Base-by-base conservation (phyloP, 1,140 invertebrate genomes). In the Platorchestia sp. region DNA sequence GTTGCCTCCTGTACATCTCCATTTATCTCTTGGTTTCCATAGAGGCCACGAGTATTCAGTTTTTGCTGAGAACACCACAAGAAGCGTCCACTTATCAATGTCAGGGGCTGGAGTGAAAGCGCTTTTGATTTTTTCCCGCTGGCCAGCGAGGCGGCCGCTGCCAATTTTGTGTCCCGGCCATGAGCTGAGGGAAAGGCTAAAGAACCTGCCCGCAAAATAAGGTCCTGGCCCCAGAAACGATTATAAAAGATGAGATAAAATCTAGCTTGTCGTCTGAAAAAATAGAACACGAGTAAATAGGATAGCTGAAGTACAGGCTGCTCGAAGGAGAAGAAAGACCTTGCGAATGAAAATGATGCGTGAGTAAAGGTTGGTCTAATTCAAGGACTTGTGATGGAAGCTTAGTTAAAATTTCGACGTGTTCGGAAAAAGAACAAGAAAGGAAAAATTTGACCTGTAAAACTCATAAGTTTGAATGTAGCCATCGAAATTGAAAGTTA, bases 1-100 rank as follows among this genome's bases (percentile, higher is more conserved):
- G 91, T 93, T 93, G 44, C 91, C 91, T 93, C 91, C 91, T 44
- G 43, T 45, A 47, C 91, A 93, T 93, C 91, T 43, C 91, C 91
- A 93, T 93, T 93, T 93, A 93, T 93, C 91, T 45, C 45, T 93
- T 45, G 43, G 43, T 93, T 93, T 93, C 91, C 43, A 47, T 93
- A 93, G 91, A 93, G 91, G 45, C 36, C 5, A 93, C 16, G 44
- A 93, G 44, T 75, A 75, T 75, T 42, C 91, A 45, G 45, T 93
- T 93, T 93, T 93, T 93, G 43, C 91, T 45, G 14, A 45, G 91
- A 47, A 10, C 36, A 45, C 44, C 43, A 47, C 45, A 93, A 93
- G 91, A 93, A 93, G 91, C 91, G 91, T 6, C 91, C 43, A 93
- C 91, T 93, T 93, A 93, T 93, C 91, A 93, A 93, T 93, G 91